Percentiles rank a stretch among this genome's conserved stretches.
These are phyloP conservation scores for Chaenogobius annularis DNA, from an alignment of 2,113 vertebrate genomes.

Conservation along the genomic window DNA sequence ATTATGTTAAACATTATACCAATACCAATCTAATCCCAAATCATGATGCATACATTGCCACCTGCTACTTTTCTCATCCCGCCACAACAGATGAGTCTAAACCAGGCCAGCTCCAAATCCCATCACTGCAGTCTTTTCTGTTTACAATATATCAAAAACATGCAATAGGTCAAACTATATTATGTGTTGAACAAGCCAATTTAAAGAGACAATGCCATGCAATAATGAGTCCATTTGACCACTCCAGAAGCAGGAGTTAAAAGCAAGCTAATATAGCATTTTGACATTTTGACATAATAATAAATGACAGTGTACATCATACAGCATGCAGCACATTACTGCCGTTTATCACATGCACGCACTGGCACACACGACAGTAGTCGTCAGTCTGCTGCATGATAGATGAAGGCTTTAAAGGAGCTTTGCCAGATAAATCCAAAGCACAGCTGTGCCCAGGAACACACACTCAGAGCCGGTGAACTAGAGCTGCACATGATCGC, in stretches of 20 bases:
- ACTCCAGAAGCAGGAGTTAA: slow-evolving; percentile 14
- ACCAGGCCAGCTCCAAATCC: slow-evolving; percentile 20
- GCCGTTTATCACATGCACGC: slow-evolving; percentile 15
- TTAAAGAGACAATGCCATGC: background rate
- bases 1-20: background rate
- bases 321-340: slow-evolving; percentile 31
- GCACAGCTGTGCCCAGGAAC: slow-evolving; percentile 69
- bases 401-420: slow-evolving; percentile 67
- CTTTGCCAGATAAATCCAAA: slow-evolving; percentile 73
- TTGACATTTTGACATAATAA: slow-evolving; percentile 32
- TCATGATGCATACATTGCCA: background rate
- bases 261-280: slow-evolving; percentile 43
- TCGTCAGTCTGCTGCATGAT: slow-evolving; percentile 45
- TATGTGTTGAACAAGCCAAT: background rate
- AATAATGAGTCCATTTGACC: slow-evolving; percentile 18
- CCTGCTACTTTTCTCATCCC: background rate
- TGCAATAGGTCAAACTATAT: slow-evolving; percentile 30
- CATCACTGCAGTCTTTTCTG: slow-evolving; percentile 7
- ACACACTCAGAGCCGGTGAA: slow-evolving; percentile 25
- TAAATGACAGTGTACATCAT: slow-evolving; percentile 31
- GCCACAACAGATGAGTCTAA: background rate
- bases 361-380: slow-evolving; percentile 1
- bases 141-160: slow-evolving; percentile 2
- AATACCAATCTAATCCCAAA: background rate
- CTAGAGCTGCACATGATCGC: slow-evolving; percentile 39